A percentile compares a stretch with the other conserved stretches of the same genome.
Evolutionary conservation across 2,113 vertebrate genomes (phyloP).

Genomic region (Otus sunia): DNA sequence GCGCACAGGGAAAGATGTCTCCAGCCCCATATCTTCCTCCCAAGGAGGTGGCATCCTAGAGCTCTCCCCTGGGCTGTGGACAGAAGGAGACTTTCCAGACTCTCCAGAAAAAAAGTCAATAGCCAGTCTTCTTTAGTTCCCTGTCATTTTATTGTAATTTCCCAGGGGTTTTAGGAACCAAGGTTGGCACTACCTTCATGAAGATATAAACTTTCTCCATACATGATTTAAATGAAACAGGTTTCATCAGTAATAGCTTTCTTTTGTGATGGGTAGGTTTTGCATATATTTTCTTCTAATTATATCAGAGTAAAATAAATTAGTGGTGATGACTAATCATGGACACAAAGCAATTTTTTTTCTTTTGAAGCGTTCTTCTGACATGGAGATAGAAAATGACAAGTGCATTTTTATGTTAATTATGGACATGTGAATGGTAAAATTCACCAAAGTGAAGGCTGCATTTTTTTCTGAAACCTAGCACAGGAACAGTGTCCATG

Average conservation of each 20-base stretch:
- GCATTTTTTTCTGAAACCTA: not conserved
- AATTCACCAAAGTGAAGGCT: not conserved
- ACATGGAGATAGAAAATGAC: not conserved
- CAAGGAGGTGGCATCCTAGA: not conserved
- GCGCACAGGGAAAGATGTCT: not conserved
- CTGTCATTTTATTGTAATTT: not conserved
- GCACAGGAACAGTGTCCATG: not conserved
- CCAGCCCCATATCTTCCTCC: not conserved
- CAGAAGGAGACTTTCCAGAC: not conserved
- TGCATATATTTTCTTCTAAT: slow-evolving; percentile 37
- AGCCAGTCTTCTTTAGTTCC: not conserved
- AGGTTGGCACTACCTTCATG: not conserved
- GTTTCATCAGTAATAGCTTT: not conserved
- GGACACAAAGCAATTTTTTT: not conserved
- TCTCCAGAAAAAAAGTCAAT: not conserved
- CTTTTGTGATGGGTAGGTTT: not conserved
- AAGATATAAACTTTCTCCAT: not conserved
- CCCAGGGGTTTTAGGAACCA: not conserved
- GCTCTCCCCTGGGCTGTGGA: not conserved
- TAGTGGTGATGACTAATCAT: not conserved
- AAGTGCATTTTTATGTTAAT: slow-evolving; percentile 27
- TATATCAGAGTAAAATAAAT: slow-evolving; percentile 34
- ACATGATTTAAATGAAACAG: not conserved
- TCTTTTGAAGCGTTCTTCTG: not conserved
- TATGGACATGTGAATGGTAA: not conserved